Conservation (phyloP, 30 jellyfish, hydroid and myxozoan genomes). For the Turritopsis rubra region DNA sequence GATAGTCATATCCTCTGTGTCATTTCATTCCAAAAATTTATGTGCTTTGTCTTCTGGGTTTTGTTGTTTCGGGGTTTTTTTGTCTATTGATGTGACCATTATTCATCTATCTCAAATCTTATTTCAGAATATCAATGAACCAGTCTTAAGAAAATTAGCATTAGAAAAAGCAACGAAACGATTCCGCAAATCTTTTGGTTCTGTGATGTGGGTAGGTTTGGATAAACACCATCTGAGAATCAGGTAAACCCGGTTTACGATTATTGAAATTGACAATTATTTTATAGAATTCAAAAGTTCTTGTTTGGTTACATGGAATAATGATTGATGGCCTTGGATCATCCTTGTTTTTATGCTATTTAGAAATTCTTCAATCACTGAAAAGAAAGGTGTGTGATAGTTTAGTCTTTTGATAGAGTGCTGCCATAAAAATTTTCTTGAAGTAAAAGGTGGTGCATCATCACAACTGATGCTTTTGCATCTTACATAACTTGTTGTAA, state of each 20-base stretch:
- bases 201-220: slow-evolving; percentile 72
- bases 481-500: too few species aligned
- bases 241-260: background rate
- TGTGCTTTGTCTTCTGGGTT: too few species aligned
- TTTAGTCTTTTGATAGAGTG: background rate
- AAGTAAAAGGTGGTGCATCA: too few species aligned
- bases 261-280: background rate
- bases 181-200: slow-evolving; percentile 60
- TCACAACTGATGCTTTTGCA: too few species aligned
- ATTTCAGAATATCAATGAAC: slow-evolving; percentile 73
- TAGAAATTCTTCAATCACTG: slow-evolving; percentile 78
- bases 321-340: slow-evolving; percentile 84
- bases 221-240: background rate
- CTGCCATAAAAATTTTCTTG: too few species aligned
- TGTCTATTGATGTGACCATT: too few species aligned
- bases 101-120: slow-evolving; percentile 1
- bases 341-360: slow-evolving; percentile 65
- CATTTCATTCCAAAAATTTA: too few species aligned
- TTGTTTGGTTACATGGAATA: slow-evolving; percentile 88
- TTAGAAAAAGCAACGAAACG: slow-evolving; percentile 76
- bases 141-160: slow-evolving; percentile 75
- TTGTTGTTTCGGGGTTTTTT: too few species aligned
- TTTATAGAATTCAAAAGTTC: slow-evolving; percentile 58
- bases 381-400: slow-evolving; percentile 63
- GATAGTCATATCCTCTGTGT: too few species aligned